Base-by-base conservation (phyloP, 2,113 vertebrate genomes). In the Coregonus clupeaformis region DNA sequence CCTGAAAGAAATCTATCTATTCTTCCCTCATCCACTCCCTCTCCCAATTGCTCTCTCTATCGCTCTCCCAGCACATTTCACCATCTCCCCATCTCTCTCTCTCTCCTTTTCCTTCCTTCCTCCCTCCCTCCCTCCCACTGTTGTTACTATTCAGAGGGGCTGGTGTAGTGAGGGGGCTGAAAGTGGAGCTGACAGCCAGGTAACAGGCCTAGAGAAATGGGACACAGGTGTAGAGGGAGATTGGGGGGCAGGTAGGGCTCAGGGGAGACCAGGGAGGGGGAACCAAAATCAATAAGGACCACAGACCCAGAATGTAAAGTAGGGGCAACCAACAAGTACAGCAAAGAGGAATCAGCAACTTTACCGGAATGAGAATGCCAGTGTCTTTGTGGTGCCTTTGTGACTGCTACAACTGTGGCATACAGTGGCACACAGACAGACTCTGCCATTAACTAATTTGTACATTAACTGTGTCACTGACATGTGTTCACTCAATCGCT, bases 251-350 rank as follows among this genome's bases (percentile, higher is more conserved):
- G 24, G 52, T 70, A 7, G 32, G 77, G 65, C 63, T 59, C 59
- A 2, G 32, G 74, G 27, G 25, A 74, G 68, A 57, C 30, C 22
- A 66, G 42, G 73, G 77, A 74, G 71, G 22, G 67, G 55, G 62
- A 77, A 52, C 59, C 20, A 76, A 79, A 85, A 89, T 87, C 85
- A 22, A 90, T 88, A 70, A 71, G 32, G 71, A 79, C 72, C 9
- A 57, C 64, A 82, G 73, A 80, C 66, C 72, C 73, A 74, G 79
- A 90, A 89, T 89, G 79, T 77, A 85, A 89, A 90, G 72, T 30
- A 59, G 87, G 65, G 75, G 74, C 47, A 68, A 22, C n/a, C 55
- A 52, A 76, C 65, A 82, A 75, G 72, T 68, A 67, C 66, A 65
- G 69, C 67, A n/a, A 12, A 47, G 42, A 45, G 22, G 5, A 7